Conservation (phyloP, 2,888 invertebrate species). For the Petrophora chlorosata region DNA sequence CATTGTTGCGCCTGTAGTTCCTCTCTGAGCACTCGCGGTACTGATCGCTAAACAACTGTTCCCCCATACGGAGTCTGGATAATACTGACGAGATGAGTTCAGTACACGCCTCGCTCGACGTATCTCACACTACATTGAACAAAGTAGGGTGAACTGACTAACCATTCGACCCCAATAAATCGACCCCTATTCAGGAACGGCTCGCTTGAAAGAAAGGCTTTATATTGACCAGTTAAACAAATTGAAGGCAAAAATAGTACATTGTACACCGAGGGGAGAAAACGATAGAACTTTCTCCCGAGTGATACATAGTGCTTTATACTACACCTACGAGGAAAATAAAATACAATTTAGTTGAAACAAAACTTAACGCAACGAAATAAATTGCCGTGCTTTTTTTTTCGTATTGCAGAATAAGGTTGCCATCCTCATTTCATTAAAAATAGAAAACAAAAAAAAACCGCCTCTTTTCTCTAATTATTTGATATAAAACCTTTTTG, state of each 20-base stretch:
- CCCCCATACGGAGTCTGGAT: conserved; percentile 7
- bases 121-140: conserved; percentile 23
- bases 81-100: conserved; percentile 21
- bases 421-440: too few species aligned
- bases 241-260: not conserved
- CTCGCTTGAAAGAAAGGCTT: not conserved
- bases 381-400: too few species aligned
- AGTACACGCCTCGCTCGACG: conserved; percentile 7
- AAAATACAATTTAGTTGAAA: too few species aligned
- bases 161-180: conserved; percentile 29
- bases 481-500: too few species aligned
- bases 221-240: not conserved
- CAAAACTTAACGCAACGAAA: not conserved
- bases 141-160: conserved; percentile 24
- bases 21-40: conserved; percentile 4
- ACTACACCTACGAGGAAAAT: too few species aligned
- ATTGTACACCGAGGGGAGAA: too few species aligned
- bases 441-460: too few species aligned
- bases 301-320: too few species aligned
- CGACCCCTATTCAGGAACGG: conserved; percentile 10
- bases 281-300: too few species aligned
- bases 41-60: conserved; percentile 3
- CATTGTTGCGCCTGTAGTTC: not conserved
- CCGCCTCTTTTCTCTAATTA: too few species aligned
- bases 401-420: too few species aligned